Conservation (phyloP, 2,888 invertebrate genomes). For the Heliconius cydno region DNA sequence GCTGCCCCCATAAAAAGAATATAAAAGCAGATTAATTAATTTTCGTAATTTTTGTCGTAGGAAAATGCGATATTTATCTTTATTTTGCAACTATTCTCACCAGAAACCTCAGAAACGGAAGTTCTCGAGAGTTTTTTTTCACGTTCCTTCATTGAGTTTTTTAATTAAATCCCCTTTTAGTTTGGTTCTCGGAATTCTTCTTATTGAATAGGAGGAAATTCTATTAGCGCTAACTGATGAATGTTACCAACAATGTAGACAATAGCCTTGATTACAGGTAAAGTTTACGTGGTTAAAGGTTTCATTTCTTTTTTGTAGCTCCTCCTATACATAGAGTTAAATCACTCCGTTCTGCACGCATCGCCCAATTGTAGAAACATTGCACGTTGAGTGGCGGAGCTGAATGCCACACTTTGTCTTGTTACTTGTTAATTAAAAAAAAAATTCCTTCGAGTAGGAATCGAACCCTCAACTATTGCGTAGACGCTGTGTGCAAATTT, state of each 20-base stretch:
- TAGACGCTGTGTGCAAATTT: too few species aligned
- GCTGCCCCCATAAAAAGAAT: too few species aligned
- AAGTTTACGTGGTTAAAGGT: background rate
- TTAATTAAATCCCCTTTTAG: constrained; percentile 40
- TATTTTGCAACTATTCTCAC: background rate
- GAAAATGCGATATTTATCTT: background rate
- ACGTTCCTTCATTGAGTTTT: constrained; percentile 28
- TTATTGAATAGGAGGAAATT: constrained; percentile 25
- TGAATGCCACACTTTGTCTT: too few species aligned
- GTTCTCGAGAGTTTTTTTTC: constrained; percentile 27
- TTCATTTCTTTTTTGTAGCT: background rate
- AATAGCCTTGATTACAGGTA: constrained; percentile 20
- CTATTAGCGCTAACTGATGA: constrained; percentile 33
- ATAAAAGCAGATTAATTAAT: too few species aligned
- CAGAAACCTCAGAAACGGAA: constrained; percentile 14
- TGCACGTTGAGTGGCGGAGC: too few species aligned
- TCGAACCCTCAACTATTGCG: too few species aligned
- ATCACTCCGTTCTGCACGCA: too few species aligned
- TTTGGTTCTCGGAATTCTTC: constrained; percentile 24
- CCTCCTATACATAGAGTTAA: too few species aligned
- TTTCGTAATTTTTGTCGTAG: too few species aligned
- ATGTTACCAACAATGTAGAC: constrained; percentile 24
- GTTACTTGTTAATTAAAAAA: too few species aligned
- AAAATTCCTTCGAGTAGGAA: too few species aligned
- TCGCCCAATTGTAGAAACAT: too few species aligned